These are phyloP conservation scores for Caenorhabditis zanzibari DNA, from an alignment of 2,888 invertebrate species.

Conservation along the genomic window DNA sequence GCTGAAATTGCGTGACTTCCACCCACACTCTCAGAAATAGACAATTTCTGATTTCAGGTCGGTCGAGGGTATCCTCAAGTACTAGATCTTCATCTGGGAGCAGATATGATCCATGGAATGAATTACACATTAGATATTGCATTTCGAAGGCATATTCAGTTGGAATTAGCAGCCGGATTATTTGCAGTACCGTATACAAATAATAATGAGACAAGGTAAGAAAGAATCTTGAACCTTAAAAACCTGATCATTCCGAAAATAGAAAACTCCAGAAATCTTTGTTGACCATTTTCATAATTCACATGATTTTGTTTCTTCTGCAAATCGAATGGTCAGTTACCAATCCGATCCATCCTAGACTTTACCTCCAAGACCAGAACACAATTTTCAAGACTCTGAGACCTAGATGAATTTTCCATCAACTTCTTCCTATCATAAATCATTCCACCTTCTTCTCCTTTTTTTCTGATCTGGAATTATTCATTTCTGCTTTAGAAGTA, in stretches of 20 bases:
- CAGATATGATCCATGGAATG: slow-evolving; percentile 63
- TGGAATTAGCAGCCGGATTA: slow-evolving; percentile 30
- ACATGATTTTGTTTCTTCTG: background rate
- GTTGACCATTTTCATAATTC: background rate
- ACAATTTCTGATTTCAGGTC: slow-evolving; percentile 31
- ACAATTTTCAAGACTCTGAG: slow-evolving; percentile 5
- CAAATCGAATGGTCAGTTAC: background rate
- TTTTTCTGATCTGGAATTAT: slow-evolving; percentile 22
- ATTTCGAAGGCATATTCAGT: slow-evolving; percentile 45
- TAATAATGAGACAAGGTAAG: slow-evolving; percentile 45
- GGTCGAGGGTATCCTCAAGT: slow-evolving; percentile 48
- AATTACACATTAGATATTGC: slow-evolving; percentile 61
- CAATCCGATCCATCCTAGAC: background rate
- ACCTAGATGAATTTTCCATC: slow-evolving; percentile 8
- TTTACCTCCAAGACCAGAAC: slow-evolving; percentile 7
- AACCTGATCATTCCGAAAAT: background rate
- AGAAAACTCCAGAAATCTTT: background rate
- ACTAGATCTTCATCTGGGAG: slow-evolving; percentile 45
- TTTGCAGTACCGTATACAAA: slow-evolving; percentile 47
- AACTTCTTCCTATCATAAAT: slow-evolving; percentile 6
- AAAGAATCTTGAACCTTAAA: background rate
- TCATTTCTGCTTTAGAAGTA: slow-evolving; percentile 12
- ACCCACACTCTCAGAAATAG: background rate
- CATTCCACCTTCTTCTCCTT: slow-evolving; percentile 28
- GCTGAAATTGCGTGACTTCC: background rate